These are phyloP conservation scores for Lydus trimaculatus DNA, from an alignment of 2,888 invertebrate species.

Conservation along the genomic window DNA sequence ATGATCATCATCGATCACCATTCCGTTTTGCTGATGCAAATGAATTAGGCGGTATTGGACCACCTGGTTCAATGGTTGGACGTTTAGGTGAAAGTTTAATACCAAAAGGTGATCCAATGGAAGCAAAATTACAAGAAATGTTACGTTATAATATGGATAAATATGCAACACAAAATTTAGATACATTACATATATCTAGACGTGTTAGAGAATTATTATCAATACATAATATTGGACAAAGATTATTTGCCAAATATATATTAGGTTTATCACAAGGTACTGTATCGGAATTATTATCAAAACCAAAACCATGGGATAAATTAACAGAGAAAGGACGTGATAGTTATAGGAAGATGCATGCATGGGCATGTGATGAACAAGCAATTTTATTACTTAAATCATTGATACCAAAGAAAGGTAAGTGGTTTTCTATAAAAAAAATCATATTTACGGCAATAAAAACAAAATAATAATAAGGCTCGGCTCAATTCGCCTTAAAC, in stretches of 20 bases:
- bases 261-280: slow-evolving; percentile 97
- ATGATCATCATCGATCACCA: slow-evolving; percentile 75
- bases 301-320: slow-evolving; percentile 99
- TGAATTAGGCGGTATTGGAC: slow-evolving; percentile 73
- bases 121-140: slow-evolving; percentile 92
- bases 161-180: slow-evolving; percentile 91
- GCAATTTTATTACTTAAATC: slow-evolving; percentile 97
- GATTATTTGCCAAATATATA: slow-evolving; percentile 98
- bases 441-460: no score
- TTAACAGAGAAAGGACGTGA: slow-evolving; percentile 99
- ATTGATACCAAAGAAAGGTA: slow-evolving; percentile 98
- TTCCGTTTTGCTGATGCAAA: slow-evolving; percentile 89
- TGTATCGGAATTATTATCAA: slow-evolving; percentile 96
- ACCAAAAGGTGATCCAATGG: slow-evolving; percentile 93
- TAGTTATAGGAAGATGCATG: slow-evolving; percentile 99
- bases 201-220: slow-evolving; percentile 92
- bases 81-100: slow-evolving; percentile 88
- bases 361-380: slow-evolving; percentile 98
- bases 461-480: no score
- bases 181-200: slow-evolving; percentile 93
- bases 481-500: no score
- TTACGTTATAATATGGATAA: slow-evolving; percentile 95
- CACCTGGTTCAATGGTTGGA: slow-evolving; percentile 84
- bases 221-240: slow-evolving; percentile 98
- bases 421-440: slow-evolving; percentile 52